phyloP scores from a whole-genome alignment of 2,888 invertebrate genomes.

The Axea sp. region DNA sequence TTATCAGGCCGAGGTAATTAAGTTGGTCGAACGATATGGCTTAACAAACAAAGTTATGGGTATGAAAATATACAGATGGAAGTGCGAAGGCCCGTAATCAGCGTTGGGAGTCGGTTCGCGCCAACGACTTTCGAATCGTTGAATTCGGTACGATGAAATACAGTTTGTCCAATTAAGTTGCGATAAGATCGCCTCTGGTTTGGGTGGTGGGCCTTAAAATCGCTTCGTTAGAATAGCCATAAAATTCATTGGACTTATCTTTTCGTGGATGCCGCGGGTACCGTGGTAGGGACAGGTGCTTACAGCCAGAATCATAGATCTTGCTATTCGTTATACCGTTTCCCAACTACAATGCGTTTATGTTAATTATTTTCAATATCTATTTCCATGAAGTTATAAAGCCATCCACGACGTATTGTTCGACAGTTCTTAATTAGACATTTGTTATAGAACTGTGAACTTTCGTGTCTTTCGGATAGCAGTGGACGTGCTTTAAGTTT shows the following conservation, averaged over 20 bases:
- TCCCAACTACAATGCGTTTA: conserved; percentile 39
- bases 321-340: conserved; percentile 57
- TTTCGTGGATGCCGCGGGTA: conserved; percentile 62
- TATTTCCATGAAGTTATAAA: conserved; percentile 22
- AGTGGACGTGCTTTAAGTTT: conserved; percentile 8
- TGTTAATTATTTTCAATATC: conserved; percentile 27
- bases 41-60: conserved; percentile 48
- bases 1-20: conserved; percentile 27
- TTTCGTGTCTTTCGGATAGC: conserved; percentile 1
- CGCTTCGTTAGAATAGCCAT: conserved; percentile 77
- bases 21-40: conserved; percentile 32
- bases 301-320: conserved; percentile 67
- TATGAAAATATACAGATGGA: conserved; percentile 44
- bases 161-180: conserved; percentile 74
- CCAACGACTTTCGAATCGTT: conserved; percentile 64
- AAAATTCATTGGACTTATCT: conserved; percentile 73
- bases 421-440: neutral
- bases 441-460: conserved; percentile 9
- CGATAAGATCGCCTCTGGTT: conserved; percentile 74
- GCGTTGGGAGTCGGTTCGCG: conserved; percentile 49
- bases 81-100: conserved; percentile 55
- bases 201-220: conserved; percentile 70
- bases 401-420: neutral
- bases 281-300: conserved; percentile 72
- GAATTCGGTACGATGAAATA: conserved; percentile 70